These are phyloP conservation scores for Microcebus lehilahytsara DNA, from an alignment of 2,113 vertebrate genomes.

Conservation along the genomic window DNA sequence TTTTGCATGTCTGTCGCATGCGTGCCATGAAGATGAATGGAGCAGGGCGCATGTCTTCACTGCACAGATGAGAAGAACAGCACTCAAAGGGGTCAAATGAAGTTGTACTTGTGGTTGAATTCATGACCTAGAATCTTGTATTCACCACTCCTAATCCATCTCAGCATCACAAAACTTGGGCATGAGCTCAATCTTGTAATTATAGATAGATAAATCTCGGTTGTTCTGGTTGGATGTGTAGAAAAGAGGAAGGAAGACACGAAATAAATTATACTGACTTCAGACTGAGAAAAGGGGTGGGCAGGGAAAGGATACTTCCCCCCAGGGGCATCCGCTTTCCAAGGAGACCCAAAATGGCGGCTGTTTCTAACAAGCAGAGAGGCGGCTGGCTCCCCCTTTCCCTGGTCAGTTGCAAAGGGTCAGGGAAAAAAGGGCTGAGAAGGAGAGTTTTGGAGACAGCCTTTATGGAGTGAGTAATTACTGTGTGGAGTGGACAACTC, in stretches of 20 bases:
- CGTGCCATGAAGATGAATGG: background rate
- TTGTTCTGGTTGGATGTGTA: background rate
- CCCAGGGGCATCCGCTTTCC: background rate
- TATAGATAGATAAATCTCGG: conserved; percentile 40
- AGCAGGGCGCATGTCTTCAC: background rate
- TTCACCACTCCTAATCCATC: background rate
- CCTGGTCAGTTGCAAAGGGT: background rate
- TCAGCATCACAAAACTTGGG: background rate
- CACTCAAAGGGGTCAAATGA: background rate
- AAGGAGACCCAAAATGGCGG: conserved; percentile 12
- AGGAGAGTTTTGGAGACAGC: conserved; percentile 45
- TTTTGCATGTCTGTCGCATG: background rate
- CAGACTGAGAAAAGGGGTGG: background rate
- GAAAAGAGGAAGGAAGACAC: background rate
- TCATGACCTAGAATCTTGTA: background rate
- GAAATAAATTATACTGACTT: conserved; percentile 15
- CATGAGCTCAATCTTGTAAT: background rate
- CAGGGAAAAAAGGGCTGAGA: background rate
- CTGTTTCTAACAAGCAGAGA: background rate
- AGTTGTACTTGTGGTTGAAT: background rate
- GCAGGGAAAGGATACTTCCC: background rate
- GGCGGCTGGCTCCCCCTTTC: background rate
- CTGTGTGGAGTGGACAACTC: conserved; percentile 30
- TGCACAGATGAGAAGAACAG: background rate
- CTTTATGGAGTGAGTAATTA: conserved; percentile 61